A percentile compares a stretch with the other conserved stretches of the same genome.
Evolutionary conservation across 2,797 vertebrate genomes (phyloP).

Genomic region (Lophotriccus pileatus): DNA sequence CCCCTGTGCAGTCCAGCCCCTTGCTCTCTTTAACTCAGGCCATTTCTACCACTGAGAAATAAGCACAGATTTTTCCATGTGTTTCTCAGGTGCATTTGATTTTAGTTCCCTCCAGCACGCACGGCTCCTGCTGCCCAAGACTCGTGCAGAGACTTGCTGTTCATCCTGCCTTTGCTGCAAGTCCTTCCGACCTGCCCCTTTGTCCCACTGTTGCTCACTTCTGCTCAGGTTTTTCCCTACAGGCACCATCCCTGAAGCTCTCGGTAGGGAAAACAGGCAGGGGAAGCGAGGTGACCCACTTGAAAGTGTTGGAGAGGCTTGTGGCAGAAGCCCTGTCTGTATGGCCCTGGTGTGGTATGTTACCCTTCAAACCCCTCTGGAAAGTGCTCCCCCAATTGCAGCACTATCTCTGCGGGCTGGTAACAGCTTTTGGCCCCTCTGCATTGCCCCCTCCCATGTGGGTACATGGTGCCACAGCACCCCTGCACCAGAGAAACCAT

Average conservation of each 20-base stretch:
- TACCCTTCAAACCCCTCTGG: fast-evolving
- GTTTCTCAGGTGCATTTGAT: background rate
- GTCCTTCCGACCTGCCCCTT: background rate
- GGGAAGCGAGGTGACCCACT: background rate
- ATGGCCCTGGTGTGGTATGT: background rate
- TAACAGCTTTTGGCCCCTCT: background rate
- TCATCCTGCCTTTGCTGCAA: background rate
- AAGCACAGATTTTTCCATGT: background rate
- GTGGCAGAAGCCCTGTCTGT: background rate
- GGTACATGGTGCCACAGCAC: background rate
- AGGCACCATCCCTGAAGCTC: background rate
- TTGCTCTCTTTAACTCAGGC: background rate
- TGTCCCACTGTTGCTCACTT: background rate
- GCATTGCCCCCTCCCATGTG: background rate
- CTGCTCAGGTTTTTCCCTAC: background rate
- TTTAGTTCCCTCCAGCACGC: background rate
- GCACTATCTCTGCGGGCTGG: background rate
- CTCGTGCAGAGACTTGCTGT: background rate
- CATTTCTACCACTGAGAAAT: background rate
- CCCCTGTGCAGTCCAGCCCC: background rate
- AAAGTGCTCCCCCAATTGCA: background rate
- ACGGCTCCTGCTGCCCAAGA: background rate
- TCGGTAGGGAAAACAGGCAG: background rate
- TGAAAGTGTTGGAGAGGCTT: background rate
- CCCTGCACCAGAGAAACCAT: background rate